Percentiles rank a stretch among this genome's conserved stretches.
Evolutionary conservation across 1,140 invertebrate species (phyloP).

Genomic region (Anastrepha ludens): DNA sequence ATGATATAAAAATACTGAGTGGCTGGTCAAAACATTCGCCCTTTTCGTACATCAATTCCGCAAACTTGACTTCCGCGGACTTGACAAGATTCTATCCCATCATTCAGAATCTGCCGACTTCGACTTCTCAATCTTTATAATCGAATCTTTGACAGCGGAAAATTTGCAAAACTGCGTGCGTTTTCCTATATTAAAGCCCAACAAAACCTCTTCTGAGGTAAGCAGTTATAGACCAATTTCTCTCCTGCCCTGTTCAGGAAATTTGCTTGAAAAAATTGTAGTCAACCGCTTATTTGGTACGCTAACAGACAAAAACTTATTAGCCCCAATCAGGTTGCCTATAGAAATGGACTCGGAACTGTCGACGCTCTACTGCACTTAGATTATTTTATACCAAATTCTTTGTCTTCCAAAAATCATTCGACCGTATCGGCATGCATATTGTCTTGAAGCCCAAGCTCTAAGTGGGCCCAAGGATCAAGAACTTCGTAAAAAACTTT

Average conservation of each 20-base stretch:
- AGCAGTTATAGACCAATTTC: neutral
- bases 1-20: neutral
- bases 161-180: neutral
- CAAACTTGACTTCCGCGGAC: neutral
- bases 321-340: neutral
- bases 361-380: neutral
- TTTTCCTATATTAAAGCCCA: neutral
- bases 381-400: neutral
- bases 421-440: neutral
- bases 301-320: neutral
- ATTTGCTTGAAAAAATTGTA: too few relatives aligned
- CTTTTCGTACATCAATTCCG: neutral
- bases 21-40: neutral
- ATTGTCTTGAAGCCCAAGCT: neutral
- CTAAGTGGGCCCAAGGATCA: neutral
- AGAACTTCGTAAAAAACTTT: conserved; percentile 1
- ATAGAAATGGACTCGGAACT: neutral
- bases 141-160: neutral
- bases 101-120: neutral
- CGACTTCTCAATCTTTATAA: neutral
- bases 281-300: too few relatives aligned
- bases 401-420: neutral
- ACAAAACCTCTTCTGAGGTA: neutral
- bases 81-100: neutral
- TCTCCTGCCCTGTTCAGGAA: too few relatives aligned